Conservation (phyloP, 2,888 invertebrate species). For the Drosophila gaucha region DNA sequence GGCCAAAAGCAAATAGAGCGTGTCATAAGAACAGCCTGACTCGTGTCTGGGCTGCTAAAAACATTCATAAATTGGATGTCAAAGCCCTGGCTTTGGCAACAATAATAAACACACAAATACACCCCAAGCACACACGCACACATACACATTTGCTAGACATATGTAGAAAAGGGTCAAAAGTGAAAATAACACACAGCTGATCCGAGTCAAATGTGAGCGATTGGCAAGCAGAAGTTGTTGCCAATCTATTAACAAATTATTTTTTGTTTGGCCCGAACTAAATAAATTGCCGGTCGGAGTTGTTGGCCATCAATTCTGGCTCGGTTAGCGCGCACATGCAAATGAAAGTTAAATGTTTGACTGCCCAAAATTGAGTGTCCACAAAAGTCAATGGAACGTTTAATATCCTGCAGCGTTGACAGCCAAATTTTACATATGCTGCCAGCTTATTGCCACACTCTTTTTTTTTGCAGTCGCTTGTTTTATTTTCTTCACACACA, state of each 20-base stretch:
- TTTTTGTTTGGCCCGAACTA: slow-evolving; percentile 15
- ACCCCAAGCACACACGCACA: not conserved
- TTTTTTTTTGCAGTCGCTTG: not conserved
- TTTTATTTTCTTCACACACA: not conserved
- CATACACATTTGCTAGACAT: not conserved
- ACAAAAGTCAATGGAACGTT: slow-evolving; percentile 73
- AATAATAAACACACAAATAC: slow-evolving; percentile 28
- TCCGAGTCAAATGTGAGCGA: slow-evolving; percentile 47
- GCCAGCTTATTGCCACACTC: slow-evolving; percentile 6
- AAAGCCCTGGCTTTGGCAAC: slow-evolving; percentile 66
- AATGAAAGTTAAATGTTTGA: slow-evolving; percentile 50
- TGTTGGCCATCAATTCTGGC: slow-evolving; percentile 60
- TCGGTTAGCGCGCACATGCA: slow-evolving; percentile 57
- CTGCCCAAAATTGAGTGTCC: slow-evolving; percentile 8
- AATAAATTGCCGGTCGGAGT: slow-evolving; percentile 30
- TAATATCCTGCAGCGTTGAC: slow-evolving; percentile 65
- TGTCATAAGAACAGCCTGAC: slow-evolving; percentile 45
- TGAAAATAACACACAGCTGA: slow-evolving; percentile 44
- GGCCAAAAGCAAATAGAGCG: slow-evolving; percentile 43
- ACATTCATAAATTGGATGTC: slow-evolving; percentile 76
- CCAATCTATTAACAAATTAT: slow-evolving; percentile 49
- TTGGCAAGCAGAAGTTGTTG: slow-evolving; percentile 27
- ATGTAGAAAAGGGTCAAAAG: slow-evolving; percentile 67
- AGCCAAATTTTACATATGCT: slow-evolving; percentile 47
- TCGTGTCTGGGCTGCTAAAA: slow-evolving; percentile 48